A percentile compares a stretch with the other conserved stretches of the same genome.
phyloP scores from a whole-genome alignment of 64 coral and sea anemone species.

The Montipora capricornis region DNA sequence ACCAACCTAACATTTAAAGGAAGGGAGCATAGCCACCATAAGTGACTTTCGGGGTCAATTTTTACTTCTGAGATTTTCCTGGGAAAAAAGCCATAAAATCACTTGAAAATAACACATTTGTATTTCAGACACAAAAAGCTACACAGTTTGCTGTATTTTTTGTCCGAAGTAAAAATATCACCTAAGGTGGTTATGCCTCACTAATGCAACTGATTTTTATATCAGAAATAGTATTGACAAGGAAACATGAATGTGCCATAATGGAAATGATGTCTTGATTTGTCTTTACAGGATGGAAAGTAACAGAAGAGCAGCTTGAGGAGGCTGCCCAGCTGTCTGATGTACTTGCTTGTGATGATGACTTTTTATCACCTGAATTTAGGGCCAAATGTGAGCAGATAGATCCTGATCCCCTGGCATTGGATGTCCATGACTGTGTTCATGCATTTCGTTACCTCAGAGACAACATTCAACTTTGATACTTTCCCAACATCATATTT shows the following conservation, averaged over 20 bases:
- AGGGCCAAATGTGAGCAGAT: slow-evolving; percentile 71
- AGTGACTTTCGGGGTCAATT: background rate
- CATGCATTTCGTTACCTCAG: slow-evolving; percentile 53
- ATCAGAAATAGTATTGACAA: background rate
- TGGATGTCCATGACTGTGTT: slow-evolving; percentile 38
- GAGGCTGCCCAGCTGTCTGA: slow-evolving; percentile 51
- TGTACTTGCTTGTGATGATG: slow-evolving; percentile 56
- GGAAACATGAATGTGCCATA: slow-evolving; percentile 3
- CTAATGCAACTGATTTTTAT: background rate
- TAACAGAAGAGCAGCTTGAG: slow-evolving; percentile 68
- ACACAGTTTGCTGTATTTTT: background rate
- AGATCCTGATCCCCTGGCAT: slow-evolving; percentile 41
- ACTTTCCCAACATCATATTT: slow-evolving; percentile 23
- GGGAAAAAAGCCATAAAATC: background rate
- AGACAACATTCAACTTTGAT: slow-evolving; percentile 52
- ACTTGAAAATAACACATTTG: background rate
- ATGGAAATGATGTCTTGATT: background rate
- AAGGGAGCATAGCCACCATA: background rate
- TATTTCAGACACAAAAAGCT: background rate
- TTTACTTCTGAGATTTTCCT: slow-evolving; percentile 4
- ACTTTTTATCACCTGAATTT: slow-evolving; percentile 62
- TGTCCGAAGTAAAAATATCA: background rate
- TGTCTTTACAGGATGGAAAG: slow-evolving; percentile 53
- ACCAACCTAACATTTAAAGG: background rate
- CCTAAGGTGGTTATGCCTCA: background rate